phyloP scores from a whole-genome alignment of 2,113 vertebrate genomes.

The Rhineura floridana region DNA sequence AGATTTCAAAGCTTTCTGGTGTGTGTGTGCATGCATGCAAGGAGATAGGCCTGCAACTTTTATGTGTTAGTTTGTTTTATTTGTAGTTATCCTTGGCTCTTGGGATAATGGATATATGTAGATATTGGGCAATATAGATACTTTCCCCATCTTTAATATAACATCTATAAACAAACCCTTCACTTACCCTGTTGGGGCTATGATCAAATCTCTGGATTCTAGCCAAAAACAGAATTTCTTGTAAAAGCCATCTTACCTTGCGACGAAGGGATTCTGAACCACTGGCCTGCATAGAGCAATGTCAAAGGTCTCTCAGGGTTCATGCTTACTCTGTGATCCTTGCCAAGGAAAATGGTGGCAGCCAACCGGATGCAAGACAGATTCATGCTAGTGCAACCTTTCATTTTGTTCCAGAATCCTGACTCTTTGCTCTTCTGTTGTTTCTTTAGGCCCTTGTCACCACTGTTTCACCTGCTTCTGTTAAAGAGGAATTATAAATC shows the following conservation, averaged over 20 bases:
- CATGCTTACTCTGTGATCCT: not conserved
- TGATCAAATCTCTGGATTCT: not conserved
- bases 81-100: conserved; percentile 9
- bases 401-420: not conserved
- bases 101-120: not conserved
- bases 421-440: not conserved
- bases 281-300: not conserved
- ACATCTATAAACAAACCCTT: conserved; percentile 5
- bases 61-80: not conserved
- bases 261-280: not conserved
- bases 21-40: not conserved
- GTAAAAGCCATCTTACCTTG: conserved; percentile 19
- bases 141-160: conserved; percentile 17
- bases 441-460: not conserved
- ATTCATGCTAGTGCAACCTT: not conserved
- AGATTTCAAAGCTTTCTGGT: not conserved
- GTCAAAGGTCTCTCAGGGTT: not conserved
- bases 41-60: not conserved
- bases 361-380: not conserved
- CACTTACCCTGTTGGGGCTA: not conserved
- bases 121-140: conserved; percentile 6
- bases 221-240: conserved; percentile 25
- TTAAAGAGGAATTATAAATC: accelerated
- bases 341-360: not conserved
- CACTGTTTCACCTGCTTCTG: not conserved